phyloP scores from a whole-genome alignment of 2,113 vertebrate genomes.

The Danio rerio region GRCz12tu NC_133177.1:13431501-13432000 shows the following conservation, averaged over 20 bases:
- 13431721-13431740: slow-evolving; percentile 76
- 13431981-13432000: slow-evolving; percentile 71
- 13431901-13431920: slow-evolving; percentile 77
- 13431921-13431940: slow-evolving; percentile 82
- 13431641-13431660: slow-evolving; percentile 88
- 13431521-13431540: slow-evolving; percentile 86
- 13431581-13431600: slow-evolving; percentile 84
- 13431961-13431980: slow-evolving; percentile 70
- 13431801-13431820: slow-evolving; percentile 72
- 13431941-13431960: slow-evolving; percentile 77
- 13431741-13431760: slow-evolving; percentile 79
- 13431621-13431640: slow-evolving; percentile 94
- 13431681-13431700: slow-evolving; percentile 72
- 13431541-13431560: slow-evolving; percentile 79
- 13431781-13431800: slow-evolving; percentile 79
- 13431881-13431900: slow-evolving; percentile 71
- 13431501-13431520: slow-evolving; percentile 82
- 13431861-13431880: slow-evolving; percentile 77
- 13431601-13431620: slow-evolving; percentile 90
- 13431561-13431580: slow-evolving; percentile 78
- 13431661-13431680: slow-evolving; percentile 82
- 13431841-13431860: slow-evolving; percentile 83
- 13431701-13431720: slow-evolving; percentile 74
- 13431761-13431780: slow-evolving; percentile 75
- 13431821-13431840: slow-evolving; percentile 74